Evolutionary conservation across 2,113 vertebrate genomes (phyloP).

Genomic region (Anser cygnoides): DNA sequence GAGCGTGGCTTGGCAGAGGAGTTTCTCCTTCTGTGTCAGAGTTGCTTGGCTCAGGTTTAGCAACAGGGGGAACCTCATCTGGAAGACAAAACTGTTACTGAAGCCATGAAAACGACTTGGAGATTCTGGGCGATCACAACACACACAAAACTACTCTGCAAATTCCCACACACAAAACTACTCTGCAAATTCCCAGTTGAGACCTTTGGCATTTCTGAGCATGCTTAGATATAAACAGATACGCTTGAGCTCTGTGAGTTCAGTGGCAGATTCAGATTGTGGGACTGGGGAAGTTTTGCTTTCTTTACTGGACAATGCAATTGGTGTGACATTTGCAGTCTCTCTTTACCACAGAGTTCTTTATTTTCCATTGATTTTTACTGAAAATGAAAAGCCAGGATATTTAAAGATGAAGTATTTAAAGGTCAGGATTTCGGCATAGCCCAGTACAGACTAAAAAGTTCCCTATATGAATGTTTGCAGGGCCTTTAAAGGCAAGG

Average conservation of each 20-base stretch:
- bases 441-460: slow-evolving; percentile 1
- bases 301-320: slow-evolving; percentile 2
- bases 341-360: slow-evolving; percentile 1
- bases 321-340: slow-evolving; percentile 35
- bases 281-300: neutral
- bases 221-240: neutral
- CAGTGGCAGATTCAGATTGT: neutral
- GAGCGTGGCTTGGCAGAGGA: slow-evolving; percentile 80
- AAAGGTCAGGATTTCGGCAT: slow-evolving; percentile 56
- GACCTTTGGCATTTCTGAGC: neutral
- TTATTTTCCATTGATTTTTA: slow-evolving; percentile 46
- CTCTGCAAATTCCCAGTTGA: neutral
- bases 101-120: neutral
- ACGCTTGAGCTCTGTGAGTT: neutral
- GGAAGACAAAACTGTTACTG: slow-evolving; percentile 25
- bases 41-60: neutral
- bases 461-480: neutral
- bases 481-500: neutral
- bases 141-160: neutral
- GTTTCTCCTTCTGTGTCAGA: slow-evolving; percentile 64
- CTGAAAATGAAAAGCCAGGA: slow-evolving; percentile 35
- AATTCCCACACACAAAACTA: neutral
- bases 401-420: slow-evolving; percentile 55
- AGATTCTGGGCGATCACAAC: neutral
- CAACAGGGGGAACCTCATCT: slow-evolving; percentile 46